Evolutionary conservation across 2,797 vertebrate species (phyloP), one percentile per base, ranked within the genome.

Genomic region (Orientallactaga sibirica): DNA sequence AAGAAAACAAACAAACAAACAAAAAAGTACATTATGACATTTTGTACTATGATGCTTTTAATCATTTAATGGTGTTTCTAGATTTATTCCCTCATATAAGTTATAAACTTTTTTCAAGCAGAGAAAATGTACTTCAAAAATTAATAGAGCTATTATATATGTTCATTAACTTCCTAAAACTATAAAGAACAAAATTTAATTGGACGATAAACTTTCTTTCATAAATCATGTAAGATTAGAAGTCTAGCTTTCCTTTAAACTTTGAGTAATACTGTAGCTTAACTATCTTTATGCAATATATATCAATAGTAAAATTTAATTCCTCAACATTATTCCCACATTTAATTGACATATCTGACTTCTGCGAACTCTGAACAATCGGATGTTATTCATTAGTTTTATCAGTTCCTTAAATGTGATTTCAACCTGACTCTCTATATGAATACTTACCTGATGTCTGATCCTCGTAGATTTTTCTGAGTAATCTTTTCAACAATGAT

Each of bases 161-260:
- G 64, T 74, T 93, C 71, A 95, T 96, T 94, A 95, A 78, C 70
- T 88, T 90, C 83, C 91, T 93, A 94, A 96, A 96, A 94, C 70
- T 4, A 92, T 68, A 29, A 84, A 95, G 89, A 89, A 55, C 29
- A 48, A 96, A 84, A 5, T 1, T 71, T 81, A 97, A 93, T 83
- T 97, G 70, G 37, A 92, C 93, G 74, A 95, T 15, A 73, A 85
- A 95, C 22, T 66, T 96, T 93, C 48, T 96, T 33, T 82, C 8
- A 85, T 15, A 80, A 95, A n/a, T 55, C 67, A 70, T 41, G 33
- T 16, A 43, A 97, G 41, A 95, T 95, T 86, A 94, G 95, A 94
- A 92, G 75, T 55, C 79, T 89, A 88, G 37, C 52, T 75, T 19
- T 92, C 73, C 73, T 94, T 82, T 86, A 94, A 62, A 85, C 16